These are phyloP conservation scores for Cyrtorhinus lividipennis DNA, from an alignment of 1,140 invertebrate species.

Conservation along the genomic window DNA sequence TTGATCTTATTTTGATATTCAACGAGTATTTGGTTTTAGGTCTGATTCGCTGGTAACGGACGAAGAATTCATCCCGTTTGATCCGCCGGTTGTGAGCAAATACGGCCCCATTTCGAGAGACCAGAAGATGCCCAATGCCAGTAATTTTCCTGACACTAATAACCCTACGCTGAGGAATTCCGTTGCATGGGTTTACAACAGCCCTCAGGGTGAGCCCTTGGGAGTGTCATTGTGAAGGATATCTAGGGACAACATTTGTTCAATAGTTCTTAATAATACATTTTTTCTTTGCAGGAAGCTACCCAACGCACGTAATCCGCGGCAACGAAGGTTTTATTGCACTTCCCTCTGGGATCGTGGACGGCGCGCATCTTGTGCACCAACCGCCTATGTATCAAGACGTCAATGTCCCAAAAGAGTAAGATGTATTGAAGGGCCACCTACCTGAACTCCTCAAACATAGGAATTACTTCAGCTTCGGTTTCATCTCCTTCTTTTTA, in stretches of 20 bases:
- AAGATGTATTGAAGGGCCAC: neutral
- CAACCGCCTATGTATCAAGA: conserved; percentile 8
- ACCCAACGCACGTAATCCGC: conserved; percentile 28
- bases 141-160: neutral
- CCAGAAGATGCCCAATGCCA: neutral
- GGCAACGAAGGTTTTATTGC: conserved; percentile 19
- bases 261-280: no score
- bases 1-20: no score
- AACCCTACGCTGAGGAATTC: conserved; percentile 3
- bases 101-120: conserved; percentile 64
- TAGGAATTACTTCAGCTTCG: neutral
- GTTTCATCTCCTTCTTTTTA: no score
- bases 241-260: no score
- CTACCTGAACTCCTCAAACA: neutral
- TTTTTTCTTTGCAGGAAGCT: neutral
- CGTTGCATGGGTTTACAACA: conserved; percentile 20
- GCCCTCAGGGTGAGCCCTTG: conserved; percentile 7
- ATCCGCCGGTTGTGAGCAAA: conserved; percentile 52
- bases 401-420: conserved; percentile 17
- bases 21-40: conserved; percentile 15
- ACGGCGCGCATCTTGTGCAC: conserved; percentile 12
- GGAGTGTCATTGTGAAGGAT: no score
- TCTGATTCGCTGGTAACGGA: conserved; percentile 30
- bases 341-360: neutral
- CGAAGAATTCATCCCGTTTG: conserved; percentile 60